phyloP scores from a whole-genome alignment of 2,888 invertebrate genomes.

The Nomada ruficornis region DNA sequence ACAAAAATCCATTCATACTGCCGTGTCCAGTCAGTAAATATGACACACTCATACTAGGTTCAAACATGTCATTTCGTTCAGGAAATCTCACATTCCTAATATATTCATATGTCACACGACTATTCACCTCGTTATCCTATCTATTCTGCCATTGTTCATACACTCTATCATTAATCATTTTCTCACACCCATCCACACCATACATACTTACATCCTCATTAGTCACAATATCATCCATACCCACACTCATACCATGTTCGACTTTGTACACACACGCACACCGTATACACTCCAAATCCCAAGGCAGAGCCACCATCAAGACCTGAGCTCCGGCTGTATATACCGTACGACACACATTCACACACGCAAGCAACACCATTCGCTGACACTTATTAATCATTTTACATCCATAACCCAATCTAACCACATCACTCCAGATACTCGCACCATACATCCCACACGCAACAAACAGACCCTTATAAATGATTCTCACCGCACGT shows the following conservation, averaged over 20 bases:
- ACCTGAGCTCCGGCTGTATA: not conserved
- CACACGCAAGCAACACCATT: not conserved
- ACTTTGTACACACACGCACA: not conserved
- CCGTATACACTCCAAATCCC: not conserved
- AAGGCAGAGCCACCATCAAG: not conserved
- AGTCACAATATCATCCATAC: not conserved
- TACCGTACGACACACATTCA: not conserved
- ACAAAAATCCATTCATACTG: constrained; percentile 10
- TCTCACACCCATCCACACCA: too few relatives aligned
- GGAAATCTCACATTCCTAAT: constrained; percentile 24
- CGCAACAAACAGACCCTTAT: not conserved
- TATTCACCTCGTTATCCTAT: constrained; percentile 13
- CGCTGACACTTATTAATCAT: not conserved
- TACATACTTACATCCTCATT: too few relatives aligned
- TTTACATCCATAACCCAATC: not conserved
- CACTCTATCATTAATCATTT: not conserved
- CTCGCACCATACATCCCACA: not conserved
- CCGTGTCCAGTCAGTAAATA: constrained; percentile 6
- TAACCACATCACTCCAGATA: not conserved
- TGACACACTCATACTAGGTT: not conserved
- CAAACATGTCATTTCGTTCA: not conserved
- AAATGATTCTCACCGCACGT: not conserved
- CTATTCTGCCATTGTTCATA: constrained; percentile 28
- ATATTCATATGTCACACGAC: constrained; percentile 21
- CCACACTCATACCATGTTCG: not conserved